phyloP scores from a whole-genome alignment of 2,113 vertebrate species.

The Pseudopodoces humilis region DNA sequence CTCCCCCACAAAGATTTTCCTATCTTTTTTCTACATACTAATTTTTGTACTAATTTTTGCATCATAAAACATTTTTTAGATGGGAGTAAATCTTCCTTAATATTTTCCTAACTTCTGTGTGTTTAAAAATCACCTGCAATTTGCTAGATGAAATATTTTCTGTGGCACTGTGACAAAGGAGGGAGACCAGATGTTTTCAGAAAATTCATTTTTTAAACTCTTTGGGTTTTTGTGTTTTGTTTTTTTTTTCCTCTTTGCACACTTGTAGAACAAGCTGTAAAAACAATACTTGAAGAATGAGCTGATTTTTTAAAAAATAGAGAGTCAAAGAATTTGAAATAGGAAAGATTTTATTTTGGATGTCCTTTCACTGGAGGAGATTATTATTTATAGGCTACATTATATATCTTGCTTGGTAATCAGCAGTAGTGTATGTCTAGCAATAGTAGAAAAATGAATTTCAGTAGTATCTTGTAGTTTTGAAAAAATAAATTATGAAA shows the following conservation, averaged over 20 bases:
- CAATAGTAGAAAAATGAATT: constrained; percentile 53
- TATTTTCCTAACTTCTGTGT: not conserved
- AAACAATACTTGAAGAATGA: constrained; percentile 54
- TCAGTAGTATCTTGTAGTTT: constrained; percentile 40
- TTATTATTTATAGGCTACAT: constrained; percentile 62
- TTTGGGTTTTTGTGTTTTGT: not conserved
- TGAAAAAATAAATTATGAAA: constrained; percentile 55
- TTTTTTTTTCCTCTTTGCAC: not conserved
- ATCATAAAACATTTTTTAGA: not conserved
- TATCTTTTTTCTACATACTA: not conserved
- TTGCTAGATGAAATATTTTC: constrained; percentile 48
- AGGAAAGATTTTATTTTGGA: constrained; percentile 40
- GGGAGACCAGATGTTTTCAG: constrained; percentile 23
- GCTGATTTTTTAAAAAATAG: constrained; percentile 19
- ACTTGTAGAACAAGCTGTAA: constrained; percentile 58
- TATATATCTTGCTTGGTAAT: constrained; percentile 58
- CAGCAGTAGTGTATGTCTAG: constrained; percentile 47
- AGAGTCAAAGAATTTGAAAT: constrained; percentile 6
- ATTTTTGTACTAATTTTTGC: constrained; percentile 17
- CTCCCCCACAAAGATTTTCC: not conserved
- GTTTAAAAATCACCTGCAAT: constrained; percentile 40
- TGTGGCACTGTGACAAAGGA: constrained; percentile 39
- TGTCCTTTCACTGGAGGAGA: constrained; percentile 33
- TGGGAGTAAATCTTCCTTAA: not conserved
- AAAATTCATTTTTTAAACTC: constrained; percentile 14